Evolutionary conservation across 2,888 invertebrate genomes (phyloP).

Genomic region (Chalcis sispes): DNA sequence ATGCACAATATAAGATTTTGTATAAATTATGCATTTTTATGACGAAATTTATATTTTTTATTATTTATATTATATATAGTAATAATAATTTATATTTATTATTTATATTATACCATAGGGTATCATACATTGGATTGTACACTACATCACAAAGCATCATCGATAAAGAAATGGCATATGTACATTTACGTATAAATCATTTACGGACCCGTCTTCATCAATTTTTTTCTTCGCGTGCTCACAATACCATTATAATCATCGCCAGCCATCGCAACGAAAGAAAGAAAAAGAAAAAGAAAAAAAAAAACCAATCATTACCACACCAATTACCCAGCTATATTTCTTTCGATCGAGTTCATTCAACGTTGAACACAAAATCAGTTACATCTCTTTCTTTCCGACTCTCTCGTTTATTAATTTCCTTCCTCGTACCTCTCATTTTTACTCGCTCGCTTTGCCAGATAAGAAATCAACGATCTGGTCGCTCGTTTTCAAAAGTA

Average conservation of each 20-base stretch:
- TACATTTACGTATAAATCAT: too few species aligned
- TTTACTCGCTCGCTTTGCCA: too few species aligned
- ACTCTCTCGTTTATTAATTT: constrained; percentile 40
- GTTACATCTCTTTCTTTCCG: constrained; percentile 24
- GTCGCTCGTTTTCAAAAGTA: constrained; percentile 6
- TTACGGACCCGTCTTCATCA: too few species aligned
- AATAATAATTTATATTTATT: too few species aligned
- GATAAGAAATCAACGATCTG: constrained; percentile 29
- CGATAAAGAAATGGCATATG: too few species aligned
- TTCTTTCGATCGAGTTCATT: constrained; percentile 6
- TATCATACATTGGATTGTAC: too few species aligned
- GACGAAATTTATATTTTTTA: too few species aligned
- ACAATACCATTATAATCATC: constrained; percentile 16
- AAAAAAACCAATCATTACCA: constrained; percentile 10
- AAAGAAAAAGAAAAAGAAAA: not conserved
- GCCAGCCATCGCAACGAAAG: constrained; percentile 1
- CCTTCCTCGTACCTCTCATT: constrained; percentile 16
- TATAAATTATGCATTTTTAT: too few species aligned
- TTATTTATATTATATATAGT: too few species aligned
- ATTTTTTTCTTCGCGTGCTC: constrained; percentile 13
- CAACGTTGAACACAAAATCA: constrained; percentile 26
- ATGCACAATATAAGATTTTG: too few species aligned
- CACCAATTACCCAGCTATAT: constrained; percentile 36
- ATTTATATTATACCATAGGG: too few species aligned
- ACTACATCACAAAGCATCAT: too few species aligned